phyloP scores from a whole-genome alignment of 2,797 vertebrate genomes.

The Clamator glandarius region DNA sequence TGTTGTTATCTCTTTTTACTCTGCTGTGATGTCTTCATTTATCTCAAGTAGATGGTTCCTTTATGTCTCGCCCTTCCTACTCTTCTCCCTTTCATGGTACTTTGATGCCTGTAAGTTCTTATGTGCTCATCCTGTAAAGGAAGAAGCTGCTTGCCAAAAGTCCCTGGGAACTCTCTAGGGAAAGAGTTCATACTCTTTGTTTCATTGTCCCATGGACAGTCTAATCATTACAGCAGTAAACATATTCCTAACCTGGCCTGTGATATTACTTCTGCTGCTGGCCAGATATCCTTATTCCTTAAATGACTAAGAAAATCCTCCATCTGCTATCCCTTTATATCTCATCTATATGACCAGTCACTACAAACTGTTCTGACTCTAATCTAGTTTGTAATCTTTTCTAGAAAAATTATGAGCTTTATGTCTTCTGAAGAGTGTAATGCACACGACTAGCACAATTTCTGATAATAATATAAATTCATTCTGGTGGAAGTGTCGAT shows the following conservation, averaged over 20 bases:
- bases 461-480: neutral
- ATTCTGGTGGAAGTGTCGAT: too few species aligned
- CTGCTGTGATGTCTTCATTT: conserved; percentile 70
- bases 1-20: conserved; percentile 66
- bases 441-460: neutral
- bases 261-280: neutral
- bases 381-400: neutral
- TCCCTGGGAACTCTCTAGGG: neutral
- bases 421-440: neutral
- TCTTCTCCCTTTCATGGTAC: neutral
- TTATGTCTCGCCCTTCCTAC: conserved; percentile 35
- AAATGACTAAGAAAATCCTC: neutral
- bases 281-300: neutral
- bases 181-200: neutral
- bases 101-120: neutral
- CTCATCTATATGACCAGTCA: neutral
- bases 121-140: neutral
- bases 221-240: neutral
- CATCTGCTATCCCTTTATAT: neutral
- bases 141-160: neutral
- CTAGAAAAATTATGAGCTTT: neutral
- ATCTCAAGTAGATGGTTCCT: conserved; percentile 39
- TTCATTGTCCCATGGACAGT: neutral
- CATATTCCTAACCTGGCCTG: neutral
- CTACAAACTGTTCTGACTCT: neutral